Conservation (phyloP, 2,113 vertebrate genomes). For the Benitochromis conjunctus region DNA sequence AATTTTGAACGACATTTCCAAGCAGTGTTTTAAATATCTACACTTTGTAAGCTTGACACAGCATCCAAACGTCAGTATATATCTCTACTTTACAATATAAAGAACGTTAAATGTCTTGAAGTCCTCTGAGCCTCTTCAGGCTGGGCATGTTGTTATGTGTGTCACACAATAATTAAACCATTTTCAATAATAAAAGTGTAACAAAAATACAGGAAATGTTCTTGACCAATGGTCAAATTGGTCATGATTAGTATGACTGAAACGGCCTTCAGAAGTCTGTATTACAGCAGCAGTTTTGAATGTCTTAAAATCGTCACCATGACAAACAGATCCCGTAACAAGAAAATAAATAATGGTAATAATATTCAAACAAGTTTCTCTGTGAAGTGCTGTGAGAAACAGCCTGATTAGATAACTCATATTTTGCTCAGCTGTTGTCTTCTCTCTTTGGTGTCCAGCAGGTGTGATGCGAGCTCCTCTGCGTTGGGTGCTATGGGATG, state of each 20-base stretch:
- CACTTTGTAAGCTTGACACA: neutral
- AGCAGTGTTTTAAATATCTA: neutral
- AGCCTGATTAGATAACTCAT: neutral
- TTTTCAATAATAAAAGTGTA: neutral
- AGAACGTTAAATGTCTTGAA: neutral
- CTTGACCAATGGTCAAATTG: neutral
- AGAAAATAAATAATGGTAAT: neutral
- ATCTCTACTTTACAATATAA: neutral
- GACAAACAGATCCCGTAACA: neutral
- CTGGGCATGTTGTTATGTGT: neutral
- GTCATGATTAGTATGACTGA: neutral
- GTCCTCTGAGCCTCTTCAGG: neutral
- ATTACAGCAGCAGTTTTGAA: neutral
- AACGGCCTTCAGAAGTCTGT: neutral
- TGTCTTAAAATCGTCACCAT: neutral
- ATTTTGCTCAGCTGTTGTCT: neutral
- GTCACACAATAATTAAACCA: neutral
- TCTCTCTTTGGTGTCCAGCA: neutral
- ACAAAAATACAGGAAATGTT: neutral
- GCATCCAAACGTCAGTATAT: neutral
- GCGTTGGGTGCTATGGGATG: conserved; percentile 87
- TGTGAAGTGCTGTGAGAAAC: neutral
- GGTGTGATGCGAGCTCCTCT: conserved; percentile 63
- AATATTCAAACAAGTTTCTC: neutral
- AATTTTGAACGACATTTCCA: neutral